Conservation (phyloP, 2,113 vertebrate species). For the Lamprologus callipterus region DNA sequence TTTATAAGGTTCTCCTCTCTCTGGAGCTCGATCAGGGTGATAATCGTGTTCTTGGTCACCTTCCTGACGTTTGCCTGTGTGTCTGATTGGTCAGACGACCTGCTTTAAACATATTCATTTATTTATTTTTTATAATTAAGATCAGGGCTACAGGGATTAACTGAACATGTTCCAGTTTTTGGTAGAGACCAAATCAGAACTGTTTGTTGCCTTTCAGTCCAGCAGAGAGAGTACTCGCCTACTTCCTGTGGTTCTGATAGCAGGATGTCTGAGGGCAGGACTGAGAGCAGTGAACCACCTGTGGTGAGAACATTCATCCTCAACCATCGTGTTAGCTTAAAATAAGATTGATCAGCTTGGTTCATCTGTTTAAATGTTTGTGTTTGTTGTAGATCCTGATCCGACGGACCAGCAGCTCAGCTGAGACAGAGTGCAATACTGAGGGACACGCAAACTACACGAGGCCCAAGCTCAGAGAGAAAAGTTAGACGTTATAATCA, state of each 20-base stretch:
- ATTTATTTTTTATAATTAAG: fast-evolving
- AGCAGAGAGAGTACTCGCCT: slow-evolving; percentile 76
- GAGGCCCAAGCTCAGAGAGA: slow-evolving; percentile 73
- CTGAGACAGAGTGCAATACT: slow-evolving; percentile 76
- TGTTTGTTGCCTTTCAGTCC: slow-evolving; percentile 63
- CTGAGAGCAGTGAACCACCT: slow-evolving; percentile 72
- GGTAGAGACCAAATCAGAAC: neutral
- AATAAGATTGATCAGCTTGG: neutral
- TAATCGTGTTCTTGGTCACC: neutral
- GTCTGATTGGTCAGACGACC: neutral
- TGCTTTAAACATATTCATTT: neutral
- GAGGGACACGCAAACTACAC: slow-evolving; percentile 62
- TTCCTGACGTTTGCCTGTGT: neutral
- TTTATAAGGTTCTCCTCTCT: neutral
- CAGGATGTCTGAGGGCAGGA: slow-evolving; percentile 72
- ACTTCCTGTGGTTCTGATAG: slow-evolving; percentile 71
- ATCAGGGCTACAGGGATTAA: neutral
- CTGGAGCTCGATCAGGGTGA: neutral
- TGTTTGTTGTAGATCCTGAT: slow-evolving; percentile 67
- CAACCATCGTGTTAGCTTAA: neutral
- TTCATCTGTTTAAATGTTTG: neutral
- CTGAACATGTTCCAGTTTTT: neutral
- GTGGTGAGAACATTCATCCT: slow-evolving; percentile 71
- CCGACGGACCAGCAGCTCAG: slow-evolving; percentile 78
- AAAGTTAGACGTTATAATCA: slow-evolving; percentile 72